Base-by-base conservation (phyloP, 1,140 invertebrate genomes). In the Pemphigus obesinymphae region DNA sequence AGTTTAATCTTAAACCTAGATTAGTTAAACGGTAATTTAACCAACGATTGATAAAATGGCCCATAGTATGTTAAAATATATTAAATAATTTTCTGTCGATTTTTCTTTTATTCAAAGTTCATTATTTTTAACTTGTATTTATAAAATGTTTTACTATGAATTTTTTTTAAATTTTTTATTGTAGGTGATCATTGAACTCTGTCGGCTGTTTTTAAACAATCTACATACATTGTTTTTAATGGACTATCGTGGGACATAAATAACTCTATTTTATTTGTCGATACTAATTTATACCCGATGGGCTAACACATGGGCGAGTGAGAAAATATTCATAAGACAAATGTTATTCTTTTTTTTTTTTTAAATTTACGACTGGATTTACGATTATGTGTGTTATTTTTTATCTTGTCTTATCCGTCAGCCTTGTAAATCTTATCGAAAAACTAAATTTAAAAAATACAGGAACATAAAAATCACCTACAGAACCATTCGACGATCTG, bases 221-320 rank as follows among this genome's bases (percentile, higher is more conserved):
- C 73, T 78, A 78, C 34, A 23, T 78, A 58, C 37, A 58, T 11
- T 3, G 48, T 58, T 73, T 76, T 58, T 55, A 78, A 78, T 78
- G 50, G 73, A 78, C 34, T 78, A 53, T 78, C n/a, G 53, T 7
- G 29, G 48, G 26, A 58, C 73, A 78, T 78, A 78, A 78, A 78
- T 78, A 78, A 78, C 34, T 76, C 50, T 37, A 40, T 78, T 78
- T 78, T 78, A 55, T 78, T 78, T 58, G 73, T 78, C 73, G 53
- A 78, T 78, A 78, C 73, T 78, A 55, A 78, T 78, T 78, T 78
- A 78, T 78, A 78, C 73, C 73, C 70, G 70, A 73, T 78, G 48
- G 73, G 50, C 73, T 78, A 78, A 78, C 48, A 78, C 73, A 78
- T 58, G 73, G 50, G 70, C 45, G 70, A 73, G 70, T 73, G 70